phyloP scores from a whole-genome alignment of 2,113 vertebrate genomes.

The Synchiropus splendidus region DNA sequence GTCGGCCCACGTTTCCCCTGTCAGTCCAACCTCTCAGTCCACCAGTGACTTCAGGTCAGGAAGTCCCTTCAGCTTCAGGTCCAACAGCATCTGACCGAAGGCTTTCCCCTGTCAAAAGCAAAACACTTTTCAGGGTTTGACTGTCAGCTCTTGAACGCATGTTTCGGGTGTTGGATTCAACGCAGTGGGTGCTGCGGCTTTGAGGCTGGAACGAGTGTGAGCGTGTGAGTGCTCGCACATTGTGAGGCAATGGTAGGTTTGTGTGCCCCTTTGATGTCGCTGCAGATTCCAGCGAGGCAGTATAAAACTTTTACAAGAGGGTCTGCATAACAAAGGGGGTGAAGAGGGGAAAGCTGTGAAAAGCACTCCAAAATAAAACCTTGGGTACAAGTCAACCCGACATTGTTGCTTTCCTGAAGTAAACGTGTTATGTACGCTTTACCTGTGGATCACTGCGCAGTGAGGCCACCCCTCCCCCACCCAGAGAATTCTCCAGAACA shows the following conservation, averaged over 20 bases:
- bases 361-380: too few relatives aligned
- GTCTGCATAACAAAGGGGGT: constrained; percentile 1
- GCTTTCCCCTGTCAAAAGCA: constrained; percentile 71
- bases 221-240: not conserved
- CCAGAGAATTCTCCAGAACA: constrained; percentile 73
- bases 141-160: too few relatives aligned
- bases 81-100: constrained; percentile 81
- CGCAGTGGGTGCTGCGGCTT: not conserved
- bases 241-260: constrained; percentile 4
- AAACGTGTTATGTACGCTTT: constrained; percentile 26
- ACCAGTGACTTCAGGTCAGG: constrained; percentile 79
- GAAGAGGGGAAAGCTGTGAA: not conserved
- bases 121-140: not conserved
- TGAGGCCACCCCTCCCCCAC: constrained; percentile 76
- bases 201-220: constrained; percentile 1
- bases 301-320: constrained; percentile 25
- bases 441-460: constrained; percentile 82
- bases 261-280: constrained; percentile 29
- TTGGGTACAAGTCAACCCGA: too few relatives aligned
- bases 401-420: too few relatives aligned
- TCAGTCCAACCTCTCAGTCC: constrained; percentile 36
- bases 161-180: too few relatives aligned
- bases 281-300: constrained; percentile 15
- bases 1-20: not conserved
- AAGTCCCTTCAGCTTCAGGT: constrained; percentile 73